Conservation (phyloP, 2,797 vertebrate species). For the Epinephelus malabaricus region DNA sequence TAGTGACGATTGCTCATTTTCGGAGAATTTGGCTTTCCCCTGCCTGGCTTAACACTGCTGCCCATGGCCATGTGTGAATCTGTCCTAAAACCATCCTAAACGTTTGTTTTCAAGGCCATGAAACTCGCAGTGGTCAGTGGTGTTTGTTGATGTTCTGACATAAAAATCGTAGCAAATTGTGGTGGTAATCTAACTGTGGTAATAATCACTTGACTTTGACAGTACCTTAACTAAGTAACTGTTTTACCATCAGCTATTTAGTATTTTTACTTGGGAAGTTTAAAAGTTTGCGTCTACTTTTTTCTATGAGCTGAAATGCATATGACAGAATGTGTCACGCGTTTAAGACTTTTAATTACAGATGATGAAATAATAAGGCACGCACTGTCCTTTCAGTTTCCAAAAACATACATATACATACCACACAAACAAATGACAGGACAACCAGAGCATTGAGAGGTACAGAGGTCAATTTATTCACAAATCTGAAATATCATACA, state of each 20-base stretch:
- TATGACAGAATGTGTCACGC: neutral
- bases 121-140: too few relatives aligned
- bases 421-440: constrained; percentile 6
- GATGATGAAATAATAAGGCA: neutral
- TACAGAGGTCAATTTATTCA: constrained; percentile 68
- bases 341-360: neutral
- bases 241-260: neutral
- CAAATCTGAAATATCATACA: constrained; percentile 60
- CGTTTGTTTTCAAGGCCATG: too few relatives aligned
- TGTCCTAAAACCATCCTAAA: too few relatives aligned
- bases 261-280: neutral
- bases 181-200: too few relatives aligned
- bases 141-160: too few relatives aligned
- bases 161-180: too few relatives aligned
- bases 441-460: neutral
- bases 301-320: neutral
- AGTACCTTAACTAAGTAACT: neutral
- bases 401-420: neutral
- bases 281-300: neutral
- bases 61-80: too few relatives aligned
- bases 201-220: neutral
- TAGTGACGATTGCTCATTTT: too few relatives aligned
- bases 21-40: too few relatives aligned
- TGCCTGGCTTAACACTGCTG: too few relatives aligned
- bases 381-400: neutral